These are phyloP conservation scores for Florisuga fusca DNA, from an alignment of 2,797 vertebrate species.

Conservation along the genomic window DNA sequence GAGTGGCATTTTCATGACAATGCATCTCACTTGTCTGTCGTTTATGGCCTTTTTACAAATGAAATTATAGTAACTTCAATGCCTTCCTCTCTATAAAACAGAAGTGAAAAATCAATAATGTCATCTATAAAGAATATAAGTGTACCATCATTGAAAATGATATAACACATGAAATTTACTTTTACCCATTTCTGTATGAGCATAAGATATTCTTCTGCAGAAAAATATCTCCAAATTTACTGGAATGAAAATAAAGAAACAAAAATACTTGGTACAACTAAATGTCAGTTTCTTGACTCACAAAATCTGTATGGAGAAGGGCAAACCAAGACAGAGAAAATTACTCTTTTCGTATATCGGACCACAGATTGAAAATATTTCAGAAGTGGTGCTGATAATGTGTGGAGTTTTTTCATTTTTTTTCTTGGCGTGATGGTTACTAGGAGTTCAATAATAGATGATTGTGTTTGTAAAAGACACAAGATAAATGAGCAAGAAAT, in stretches of 20 bases:
- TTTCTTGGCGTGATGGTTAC: not conserved
- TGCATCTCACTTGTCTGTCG: not conserved
- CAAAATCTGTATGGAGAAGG: not conserved
- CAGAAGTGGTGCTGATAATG: not conserved
- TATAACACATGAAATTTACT: not conserved
- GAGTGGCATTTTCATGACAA: not conserved
- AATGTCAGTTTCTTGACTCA: not conserved
- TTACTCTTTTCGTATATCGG: not conserved
- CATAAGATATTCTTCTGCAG: not conserved
- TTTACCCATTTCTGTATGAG: not conserved
- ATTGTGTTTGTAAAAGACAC: not conserved
- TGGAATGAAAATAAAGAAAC: not conserved
- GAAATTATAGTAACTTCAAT: not conserved
- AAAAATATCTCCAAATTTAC: not conserved
- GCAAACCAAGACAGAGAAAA: not conserved
- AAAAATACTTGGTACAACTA: not conserved
- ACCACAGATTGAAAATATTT: not conserved
- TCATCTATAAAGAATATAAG: not conserved
- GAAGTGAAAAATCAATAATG: constrained; percentile 15
- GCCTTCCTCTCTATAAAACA: not conserved
- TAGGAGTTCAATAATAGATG: not conserved
- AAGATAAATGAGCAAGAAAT: not conserved
- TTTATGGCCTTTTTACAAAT: constrained; percentile 14
- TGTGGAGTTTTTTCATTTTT: not conserved
- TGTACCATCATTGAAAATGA: not conserved